Conservation (phyloP, 2,888 invertebrate species). For the Isoperla grammatica region DNA sequence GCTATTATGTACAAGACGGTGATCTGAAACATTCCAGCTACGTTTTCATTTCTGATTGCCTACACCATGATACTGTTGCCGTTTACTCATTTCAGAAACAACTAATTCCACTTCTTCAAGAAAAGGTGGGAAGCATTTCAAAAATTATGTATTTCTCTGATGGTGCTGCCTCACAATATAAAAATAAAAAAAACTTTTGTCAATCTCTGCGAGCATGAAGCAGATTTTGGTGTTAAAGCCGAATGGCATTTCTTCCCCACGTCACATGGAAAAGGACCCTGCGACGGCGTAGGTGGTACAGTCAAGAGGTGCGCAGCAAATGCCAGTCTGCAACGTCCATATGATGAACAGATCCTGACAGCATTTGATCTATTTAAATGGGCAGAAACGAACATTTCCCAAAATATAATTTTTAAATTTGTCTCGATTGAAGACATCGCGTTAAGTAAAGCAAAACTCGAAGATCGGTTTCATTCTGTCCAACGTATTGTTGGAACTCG, state of each 20-base stretch:
- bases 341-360: neutral
- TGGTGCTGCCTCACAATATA: constrained; percentile 15
- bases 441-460: too few species aligned
- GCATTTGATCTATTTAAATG: neutral
- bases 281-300: constrained; percentile 14
- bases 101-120: neutral
- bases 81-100: constrained; percentile 1
- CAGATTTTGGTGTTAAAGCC: constrained; percentile 18
- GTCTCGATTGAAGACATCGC: too few species aligned
- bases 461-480: too few species aligned
- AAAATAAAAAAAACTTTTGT: constrained; percentile 19
- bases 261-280: constrained; percentile 14
- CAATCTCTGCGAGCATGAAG: constrained; percentile 5
- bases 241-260: constrained; percentile 23
- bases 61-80: neutral
- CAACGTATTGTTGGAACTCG: too few species aligned
- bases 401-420: neutral
- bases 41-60: too few species aligned
- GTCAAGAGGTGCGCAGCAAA: constrained; percentile 7
- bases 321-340: constrained; percentile 16
- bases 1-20: neutral
- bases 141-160: constrained; percentile 10
- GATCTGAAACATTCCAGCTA: too few species aligned
- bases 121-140: neutral
- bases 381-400: neutral